Percentiles rank a stretch among this genome's conserved stretches.
phyloP scores from a whole-genome alignment of 1,140 invertebrate genomes.

The Riptortus pedestris region DNA sequence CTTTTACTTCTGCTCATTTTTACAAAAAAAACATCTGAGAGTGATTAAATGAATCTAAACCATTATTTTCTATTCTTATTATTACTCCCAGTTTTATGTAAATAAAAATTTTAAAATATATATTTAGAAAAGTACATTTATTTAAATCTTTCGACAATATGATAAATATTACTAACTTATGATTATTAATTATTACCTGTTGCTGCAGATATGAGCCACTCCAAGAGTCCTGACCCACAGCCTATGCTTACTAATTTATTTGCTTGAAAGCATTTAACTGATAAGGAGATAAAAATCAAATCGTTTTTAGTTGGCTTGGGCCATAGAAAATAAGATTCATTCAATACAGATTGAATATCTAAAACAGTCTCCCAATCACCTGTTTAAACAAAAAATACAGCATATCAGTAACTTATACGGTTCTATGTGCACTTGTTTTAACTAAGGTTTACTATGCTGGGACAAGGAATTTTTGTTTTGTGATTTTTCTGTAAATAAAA shows the following conservation, averaged over 20 bases:
- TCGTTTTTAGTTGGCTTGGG: conserved; percentile 2
- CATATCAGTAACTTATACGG: not conserved
- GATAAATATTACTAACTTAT: no score
- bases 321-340: conserved; percentile 6
- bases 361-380: conserved; percentile 1
- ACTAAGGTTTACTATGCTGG: no score
- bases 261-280: not conserved
- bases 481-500: not conserved
- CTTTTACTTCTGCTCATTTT: no score
- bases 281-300: not conserved
- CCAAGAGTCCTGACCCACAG: conserved; percentile 14
- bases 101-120: no score
- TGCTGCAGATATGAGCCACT: conserved; percentile 6
- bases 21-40: no score
- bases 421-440: no score
- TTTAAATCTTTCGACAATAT: no score
- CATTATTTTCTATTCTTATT: no score
- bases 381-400: not conserved
- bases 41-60: no score
- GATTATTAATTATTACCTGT: conserved; percentile 6
- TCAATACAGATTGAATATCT: not conserved
- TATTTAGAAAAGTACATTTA: no score
- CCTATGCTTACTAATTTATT: conserved; percentile 10
- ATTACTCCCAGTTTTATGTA: no score
- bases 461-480: no score